Evolutionary conservation across 2,888 invertebrate genomes (phyloP).

Genomic region (Volucella bombylans): DNA sequence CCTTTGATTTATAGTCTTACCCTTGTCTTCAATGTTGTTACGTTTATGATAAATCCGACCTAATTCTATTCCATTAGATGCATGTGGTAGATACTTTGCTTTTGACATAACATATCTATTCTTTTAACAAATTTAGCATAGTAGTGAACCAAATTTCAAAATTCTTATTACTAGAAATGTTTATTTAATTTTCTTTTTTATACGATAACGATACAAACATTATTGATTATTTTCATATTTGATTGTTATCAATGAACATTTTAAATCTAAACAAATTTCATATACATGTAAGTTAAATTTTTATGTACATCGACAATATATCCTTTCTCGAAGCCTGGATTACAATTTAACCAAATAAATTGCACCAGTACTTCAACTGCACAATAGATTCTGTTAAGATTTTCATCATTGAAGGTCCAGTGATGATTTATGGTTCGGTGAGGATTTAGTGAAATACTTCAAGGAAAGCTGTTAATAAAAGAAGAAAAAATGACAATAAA

Average conservation of each 20-base stretch:
- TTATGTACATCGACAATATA: no score
- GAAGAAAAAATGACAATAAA: no score
- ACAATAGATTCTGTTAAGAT: no score
- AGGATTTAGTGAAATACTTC: no score
- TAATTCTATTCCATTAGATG: slow-evolving; percentile 35
- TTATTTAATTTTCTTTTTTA: neutral
- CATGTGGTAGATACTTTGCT: slow-evolving; percentile 57
- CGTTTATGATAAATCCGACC: slow-evolving; percentile 21
- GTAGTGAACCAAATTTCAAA: neutral
- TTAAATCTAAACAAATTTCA: neutral
- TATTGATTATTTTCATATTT: slow-evolving; percentile 10
- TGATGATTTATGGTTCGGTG: no score
- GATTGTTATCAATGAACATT: slow-evolving; percentile 12
- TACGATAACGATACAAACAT: neutral
- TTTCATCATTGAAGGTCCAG: no score
- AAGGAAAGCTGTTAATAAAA: no score
- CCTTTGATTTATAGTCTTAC: slow-evolving; percentile 25
- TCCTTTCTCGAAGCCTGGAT: no score
- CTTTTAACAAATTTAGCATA: slow-evolving; percentile 7
- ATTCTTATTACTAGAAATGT: slow-evolving; percentile 1
- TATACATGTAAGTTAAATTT: no score
- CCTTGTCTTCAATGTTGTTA: slow-evolving; percentile 42
- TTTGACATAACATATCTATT: slow-evolving; percentile 4
- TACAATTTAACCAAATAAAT: no score
- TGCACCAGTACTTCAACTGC: no score